phyloP scores from a whole-genome alignment of 2,888 invertebrate species.

The Cheilosia scutellata region DNA sequence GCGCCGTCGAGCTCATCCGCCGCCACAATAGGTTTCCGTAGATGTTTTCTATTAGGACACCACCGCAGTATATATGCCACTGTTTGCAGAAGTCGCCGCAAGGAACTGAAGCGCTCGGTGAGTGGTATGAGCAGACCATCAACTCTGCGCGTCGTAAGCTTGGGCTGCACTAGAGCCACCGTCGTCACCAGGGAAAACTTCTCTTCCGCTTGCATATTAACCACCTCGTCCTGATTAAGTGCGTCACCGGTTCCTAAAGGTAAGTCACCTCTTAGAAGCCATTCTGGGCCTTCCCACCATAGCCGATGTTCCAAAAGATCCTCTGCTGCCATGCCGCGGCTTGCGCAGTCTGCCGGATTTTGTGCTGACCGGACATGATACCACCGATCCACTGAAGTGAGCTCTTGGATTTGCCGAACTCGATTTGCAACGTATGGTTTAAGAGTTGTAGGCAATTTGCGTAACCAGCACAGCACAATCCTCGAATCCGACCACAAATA shows the following conservation, averaged over 20 bases:
- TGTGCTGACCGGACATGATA: too few species aligned
- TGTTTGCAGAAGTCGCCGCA: neutral
- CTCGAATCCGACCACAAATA: too few species aligned
- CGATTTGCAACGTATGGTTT: too few species aligned
- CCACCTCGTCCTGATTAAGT: neutral
- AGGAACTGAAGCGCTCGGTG: neutral
- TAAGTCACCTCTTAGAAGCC: neutral
- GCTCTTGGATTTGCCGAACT: too few species aligned
- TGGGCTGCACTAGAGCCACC: neutral
- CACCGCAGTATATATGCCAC: neutral
- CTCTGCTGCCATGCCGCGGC: neutral
- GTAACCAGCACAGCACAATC: too few species aligned
- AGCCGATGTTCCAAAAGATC: neutral
- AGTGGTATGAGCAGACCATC: neutral
- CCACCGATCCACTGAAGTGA: too few species aligned
- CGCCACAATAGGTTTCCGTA: neutral
- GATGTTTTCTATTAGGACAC: neutral
- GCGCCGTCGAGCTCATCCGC: neutral
- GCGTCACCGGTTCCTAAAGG: neutral
- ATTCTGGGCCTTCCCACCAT: neutral
- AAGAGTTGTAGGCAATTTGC: too few species aligned
- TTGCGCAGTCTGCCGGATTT: too few species aligned
- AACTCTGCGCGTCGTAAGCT: neutral
- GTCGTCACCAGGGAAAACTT: neutral
- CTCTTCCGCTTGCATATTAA: neutral